Evolutionary conservation across 2,113 vertebrate species (phyloP).

Genomic region (Tetraodon nigroviridis): DNA sequence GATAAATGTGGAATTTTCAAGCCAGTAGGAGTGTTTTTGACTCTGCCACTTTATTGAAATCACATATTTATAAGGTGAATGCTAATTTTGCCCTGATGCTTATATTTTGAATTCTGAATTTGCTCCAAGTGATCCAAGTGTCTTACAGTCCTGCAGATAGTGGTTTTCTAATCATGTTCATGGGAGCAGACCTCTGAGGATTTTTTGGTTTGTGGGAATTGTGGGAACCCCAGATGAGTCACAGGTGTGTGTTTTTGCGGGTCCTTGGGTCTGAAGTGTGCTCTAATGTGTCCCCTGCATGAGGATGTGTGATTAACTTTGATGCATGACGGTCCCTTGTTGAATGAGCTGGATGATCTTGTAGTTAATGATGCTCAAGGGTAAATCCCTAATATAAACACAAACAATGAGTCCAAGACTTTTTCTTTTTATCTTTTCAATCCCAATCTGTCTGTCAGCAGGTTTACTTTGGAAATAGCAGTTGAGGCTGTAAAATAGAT

Average conservation of each 20-base stretch:
- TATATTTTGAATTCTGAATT: not conserved
- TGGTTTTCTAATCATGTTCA: slow-evolving; percentile 55
- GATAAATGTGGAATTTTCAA: slow-evolving; percentile 1
- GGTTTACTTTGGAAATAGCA: slow-evolving; percentile 9
- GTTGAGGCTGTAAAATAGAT: slow-evolving; percentile 1
- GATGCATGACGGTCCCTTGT: slow-evolving; percentile 40
- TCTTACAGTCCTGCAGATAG: slow-evolving; percentile 19
- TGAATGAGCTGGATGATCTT: slow-evolving; percentile 39
- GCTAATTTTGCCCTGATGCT: too few species aligned
- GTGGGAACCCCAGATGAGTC: slow-evolving; percentile 50
- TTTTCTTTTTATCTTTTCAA: not conserved
- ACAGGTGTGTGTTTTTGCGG: slow-evolving; percentile 36
- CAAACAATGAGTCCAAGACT: slow-evolving; percentile 21
- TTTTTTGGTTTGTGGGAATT: slow-evolving; percentile 31
- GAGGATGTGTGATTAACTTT: slow-evolving; percentile 54
- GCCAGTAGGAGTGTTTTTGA: slow-evolving; percentile 9
- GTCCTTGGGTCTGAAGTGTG: slow-evolving; percentile 42
- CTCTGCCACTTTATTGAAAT: not conserved
- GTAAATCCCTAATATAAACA: slow-evolving; percentile 56
- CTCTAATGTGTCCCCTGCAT: slow-evolving; percentile 41
- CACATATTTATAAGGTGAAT: too few species aligned
- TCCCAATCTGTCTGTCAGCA: not conserved
- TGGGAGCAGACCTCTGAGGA: slow-evolving; percentile 43
- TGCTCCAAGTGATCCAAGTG: not conserved
- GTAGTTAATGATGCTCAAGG: slow-evolving; percentile 35